Percentiles rank a stretch among this genome's conserved stretches.
These are phyloP conservation scores for Lophotriccus pileatus DNA, from an alignment of 2,797 vertebrate genomes.

Conservation along the genomic window DNA sequence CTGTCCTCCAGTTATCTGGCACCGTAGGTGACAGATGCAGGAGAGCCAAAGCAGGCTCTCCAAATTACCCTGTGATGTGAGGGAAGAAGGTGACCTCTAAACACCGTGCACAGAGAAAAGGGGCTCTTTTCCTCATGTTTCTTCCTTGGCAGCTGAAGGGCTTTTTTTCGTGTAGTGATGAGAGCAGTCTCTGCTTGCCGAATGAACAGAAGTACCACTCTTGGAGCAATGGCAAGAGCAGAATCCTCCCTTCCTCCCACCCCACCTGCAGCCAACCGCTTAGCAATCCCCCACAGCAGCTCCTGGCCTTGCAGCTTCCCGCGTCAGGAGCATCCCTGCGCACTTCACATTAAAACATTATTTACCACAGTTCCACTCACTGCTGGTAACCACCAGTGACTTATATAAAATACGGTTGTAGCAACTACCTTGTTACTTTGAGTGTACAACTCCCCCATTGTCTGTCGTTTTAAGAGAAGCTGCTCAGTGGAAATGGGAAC, in stretches of 20 bases:
- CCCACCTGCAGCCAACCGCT: background rate
- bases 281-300: background rate
- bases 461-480: background rate
- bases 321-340: background rate
- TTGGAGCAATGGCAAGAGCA: background rate
- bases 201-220: background rate
- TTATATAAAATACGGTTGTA: background rate
- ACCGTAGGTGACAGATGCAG: background rate
- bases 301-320: background rate
- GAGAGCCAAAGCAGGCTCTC: background rate
- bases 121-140: background rate
- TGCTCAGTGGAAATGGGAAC: background rate
- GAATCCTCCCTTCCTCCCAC: background rate
- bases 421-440: background rate
- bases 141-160: background rate
- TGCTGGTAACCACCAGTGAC: background rate
- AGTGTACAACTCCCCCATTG: background rate
- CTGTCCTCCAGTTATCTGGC: background rate
- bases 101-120: background rate
- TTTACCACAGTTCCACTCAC: background rate
- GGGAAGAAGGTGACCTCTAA: slow-evolving; percentile 41
- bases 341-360: background rate
- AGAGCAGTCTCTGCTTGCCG: background rate
- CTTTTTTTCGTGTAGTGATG: background rate
- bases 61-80: background rate